Base-by-base conservation (phyloP, 2,113 vertebrate genomes). In the Thunnus thynnus region DNA sequence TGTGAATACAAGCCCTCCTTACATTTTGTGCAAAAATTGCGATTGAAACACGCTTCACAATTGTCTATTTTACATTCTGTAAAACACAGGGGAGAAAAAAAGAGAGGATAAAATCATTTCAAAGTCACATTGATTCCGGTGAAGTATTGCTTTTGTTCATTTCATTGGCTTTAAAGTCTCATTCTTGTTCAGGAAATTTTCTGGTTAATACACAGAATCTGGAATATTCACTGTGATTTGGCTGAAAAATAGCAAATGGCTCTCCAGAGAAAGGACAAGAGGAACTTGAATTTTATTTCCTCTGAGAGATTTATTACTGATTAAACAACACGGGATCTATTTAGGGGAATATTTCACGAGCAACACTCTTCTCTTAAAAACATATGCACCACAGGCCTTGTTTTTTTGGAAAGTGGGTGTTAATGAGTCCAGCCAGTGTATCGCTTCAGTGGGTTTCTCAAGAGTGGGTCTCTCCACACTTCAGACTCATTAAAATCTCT, bases 21-120 rank as follows among this genome's bases (percentile, higher is more conserved):
- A 94, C 98, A 99, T 95, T 98, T 99, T 93, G 97, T 98, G 95
- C 98, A 99, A 97, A 99, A 99, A 92, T 97, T 98, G 93, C 96
- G 96, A 93, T 98, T 98, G 96, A 99, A 99, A 93, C 98, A 99
- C 72, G 96, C 96, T 95, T 98, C 97, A 87, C 98, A 99, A 95
- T 99, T 98, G 89, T 98, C 97, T 81, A 98, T 97, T 96, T 98
- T 99, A 97, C 98, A 99, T 96, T 97, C 98, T 99, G 95, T 32
- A 93, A 91, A 30, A 82, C 91, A 94, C 41, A 88, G 72, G 81
- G 30, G 70, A 92, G 77, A 90, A 82, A 88, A 75, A 84, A 74
- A 82, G 41, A 85, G 14, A 79, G 65, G 50, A 65, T 77, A 68
- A 79, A 14, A 32, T 74, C 30, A 68, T 54, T 56, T 13, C 1